Evolutionary conservation across 2,888 invertebrate genomes (phyloP).

Genomic region (Xestia rhomboidea): DNA sequence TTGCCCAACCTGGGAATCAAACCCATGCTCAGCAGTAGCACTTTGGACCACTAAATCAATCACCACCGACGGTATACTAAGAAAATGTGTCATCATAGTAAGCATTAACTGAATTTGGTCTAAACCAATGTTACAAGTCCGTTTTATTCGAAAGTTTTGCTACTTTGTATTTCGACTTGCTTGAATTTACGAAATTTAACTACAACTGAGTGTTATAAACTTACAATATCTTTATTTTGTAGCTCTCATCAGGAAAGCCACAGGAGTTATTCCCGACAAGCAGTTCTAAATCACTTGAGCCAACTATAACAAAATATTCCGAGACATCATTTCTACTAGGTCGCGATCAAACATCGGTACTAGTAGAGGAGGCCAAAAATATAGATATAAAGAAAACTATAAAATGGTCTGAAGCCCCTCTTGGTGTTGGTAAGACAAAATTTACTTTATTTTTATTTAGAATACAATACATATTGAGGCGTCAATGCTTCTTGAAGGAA

Average conservation of each 20-base stretch:
- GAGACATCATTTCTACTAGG: conserved; percentile 95
- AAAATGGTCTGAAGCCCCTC: conserved; percentile 95
- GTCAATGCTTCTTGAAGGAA: not conserved
- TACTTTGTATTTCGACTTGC: not conserved
- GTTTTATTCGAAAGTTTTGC: not conserved
- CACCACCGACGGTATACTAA: not conserved
- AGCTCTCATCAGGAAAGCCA: conserved; percentile 91
- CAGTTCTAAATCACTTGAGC: conserved; percentile 94
- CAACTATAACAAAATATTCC: conserved; percentile 94
- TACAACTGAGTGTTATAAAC: not conserved
- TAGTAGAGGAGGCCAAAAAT: conserved; percentile 92
- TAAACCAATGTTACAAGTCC: not conserved
- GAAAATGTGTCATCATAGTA: not conserved
- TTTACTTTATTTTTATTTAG: not conserved
- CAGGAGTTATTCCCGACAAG: conserved; percentile 97
- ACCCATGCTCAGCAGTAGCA: not conserved
- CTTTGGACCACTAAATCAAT: not conserved
- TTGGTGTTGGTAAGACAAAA: conserved; percentile 90
- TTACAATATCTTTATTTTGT: conserved; percentile 44
- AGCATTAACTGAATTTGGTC: not conserved
- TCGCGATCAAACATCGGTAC: conserved; percentile 96
- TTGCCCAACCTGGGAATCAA: not conserved
- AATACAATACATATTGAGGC: not conserved
- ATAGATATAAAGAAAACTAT: conserved; percentile 92
- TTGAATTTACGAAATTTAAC: not conserved